A percentile compares a stretch with the other conserved stretches of the same genome.
Conservation (phyloP, 2,888 invertebrate species). For the Poecilobothrus nobilitatus region DNA sequence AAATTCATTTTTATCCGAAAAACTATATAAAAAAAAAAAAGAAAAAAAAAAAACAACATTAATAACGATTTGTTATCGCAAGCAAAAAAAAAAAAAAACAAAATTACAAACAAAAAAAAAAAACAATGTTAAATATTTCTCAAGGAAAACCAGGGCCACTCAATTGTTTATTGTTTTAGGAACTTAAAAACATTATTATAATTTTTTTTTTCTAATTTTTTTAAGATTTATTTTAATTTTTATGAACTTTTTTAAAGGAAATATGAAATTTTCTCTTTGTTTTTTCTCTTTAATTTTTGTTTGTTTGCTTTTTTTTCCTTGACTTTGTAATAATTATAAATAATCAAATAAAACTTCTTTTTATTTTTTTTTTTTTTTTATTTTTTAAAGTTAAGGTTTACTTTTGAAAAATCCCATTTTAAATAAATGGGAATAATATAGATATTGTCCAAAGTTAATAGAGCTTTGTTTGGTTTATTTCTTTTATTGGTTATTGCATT, state of each 20-base stretch:
- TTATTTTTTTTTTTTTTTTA: no score
- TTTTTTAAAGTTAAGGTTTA: no score
- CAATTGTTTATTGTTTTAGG: constrained; percentile 1
- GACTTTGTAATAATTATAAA: no score
- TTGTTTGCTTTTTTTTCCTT: not conserved
- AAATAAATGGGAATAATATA: no score
- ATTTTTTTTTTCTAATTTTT: no score
- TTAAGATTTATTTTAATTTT: not conserved
- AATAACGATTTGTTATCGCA: not conserved
- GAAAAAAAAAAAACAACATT: not conserved
- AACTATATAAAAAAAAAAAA: no score
- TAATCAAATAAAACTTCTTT: no score
- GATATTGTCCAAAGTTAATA: no score
- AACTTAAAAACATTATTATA: not conserved
- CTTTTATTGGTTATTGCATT: no score
- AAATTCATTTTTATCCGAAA: not conserved
- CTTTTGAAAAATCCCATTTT: no score
- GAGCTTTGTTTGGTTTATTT: no score
- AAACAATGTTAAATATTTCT: not conserved
- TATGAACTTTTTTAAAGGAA: not conserved
- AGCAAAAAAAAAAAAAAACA: not conserved
- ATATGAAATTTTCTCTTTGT: not conserved
- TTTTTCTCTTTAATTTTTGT: no score
- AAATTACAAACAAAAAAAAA: not conserved
- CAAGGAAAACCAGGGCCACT: not conserved